A percentile compares a stretch with the other conserved stretches of the same genome.
Conservation (phyloP, 2,797 vertebrate species). For the Hippocampus kuda region DNA sequence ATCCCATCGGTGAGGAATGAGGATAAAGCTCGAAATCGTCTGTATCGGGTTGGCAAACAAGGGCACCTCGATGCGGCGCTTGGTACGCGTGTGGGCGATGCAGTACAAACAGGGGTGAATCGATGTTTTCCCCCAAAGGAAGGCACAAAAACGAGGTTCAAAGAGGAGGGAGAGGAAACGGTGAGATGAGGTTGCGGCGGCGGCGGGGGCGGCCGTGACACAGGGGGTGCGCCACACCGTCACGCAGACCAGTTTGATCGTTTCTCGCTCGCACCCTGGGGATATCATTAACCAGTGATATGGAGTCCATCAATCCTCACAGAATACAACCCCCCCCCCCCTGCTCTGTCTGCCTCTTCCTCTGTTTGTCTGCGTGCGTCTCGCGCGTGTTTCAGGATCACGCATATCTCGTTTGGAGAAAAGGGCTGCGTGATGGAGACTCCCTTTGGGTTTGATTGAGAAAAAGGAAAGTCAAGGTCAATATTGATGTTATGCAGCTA, state of each 20-base stretch:
- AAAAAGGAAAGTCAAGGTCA: slow-evolving; percentile 1
- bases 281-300: slow-evolving; percentile 70
- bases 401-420: slow-evolving; percentile 32
- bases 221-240: slow-evolving; percentile 57
- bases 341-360: slow-evolving; percentile 21
- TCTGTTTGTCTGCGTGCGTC: slow-evolving; percentile 36
- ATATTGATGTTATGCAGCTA: background rate
- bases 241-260: slow-evolving; percentile 61
- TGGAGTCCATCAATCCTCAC: slow-evolving; percentile 68
- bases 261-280: slow-evolving; percentile 55
- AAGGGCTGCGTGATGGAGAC: slow-evolving; percentile 15
- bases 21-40: slow-evolving; percentile 45
- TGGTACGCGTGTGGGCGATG: background rate
- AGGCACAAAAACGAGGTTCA: slow-evolving; percentile 41
- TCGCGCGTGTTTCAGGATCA: slow-evolving; percentile 30
- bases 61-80: slow-evolving; percentile 55
- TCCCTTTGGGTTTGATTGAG: slow-evolving; percentile 15
- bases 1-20: slow-evolving; percentile 42
- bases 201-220: slow-evolving; percentile 54
- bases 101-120: slow-evolving; percentile 48
- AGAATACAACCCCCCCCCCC: slow-evolving; percentile 55
- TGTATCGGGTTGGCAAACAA: slow-evolving; percentile 54
- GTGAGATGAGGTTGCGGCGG: slow-evolving; percentile 53
- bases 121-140: slow-evolving; percentile 53
- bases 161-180: slow-evolving; percentile 21